These are phyloP conservation scores for Pleuronectes platessa DNA, from an alignment of 2,113 vertebrate species.

Conservation along the genomic window DNA sequence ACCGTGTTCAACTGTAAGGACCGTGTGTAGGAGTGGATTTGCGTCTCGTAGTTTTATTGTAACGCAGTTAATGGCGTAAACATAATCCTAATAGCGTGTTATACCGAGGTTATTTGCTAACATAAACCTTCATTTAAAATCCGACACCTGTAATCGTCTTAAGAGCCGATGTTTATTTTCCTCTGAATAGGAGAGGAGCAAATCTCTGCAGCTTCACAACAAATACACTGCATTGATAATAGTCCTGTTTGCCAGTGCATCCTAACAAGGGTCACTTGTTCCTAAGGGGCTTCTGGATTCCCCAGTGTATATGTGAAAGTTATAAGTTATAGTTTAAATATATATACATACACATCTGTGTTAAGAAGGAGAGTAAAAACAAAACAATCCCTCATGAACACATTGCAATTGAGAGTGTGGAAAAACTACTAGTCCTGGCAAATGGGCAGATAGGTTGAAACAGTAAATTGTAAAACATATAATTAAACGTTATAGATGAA, in stretches of 20 bases:
- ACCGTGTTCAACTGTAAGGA: slow-evolving; percentile 25
- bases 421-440: too few relatives aligned
- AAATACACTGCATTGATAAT: not conserved
- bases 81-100: slow-evolving; percentile 41
- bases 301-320: not conserved
- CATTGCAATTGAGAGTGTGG: too few relatives aligned
- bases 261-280: not conserved
- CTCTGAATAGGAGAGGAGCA: not conserved
- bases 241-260: not conserved
- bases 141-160: too few relatives aligned
- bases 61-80: slow-evolving; percentile 38
- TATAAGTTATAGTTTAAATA: too few relatives aligned
- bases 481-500: not conserved
- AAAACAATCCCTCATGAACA: too few relatives aligned
- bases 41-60: slow-evolving; percentile 44
- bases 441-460: too few relatives aligned
- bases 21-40: not conserved
- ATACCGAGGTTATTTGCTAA: slow-evolving; percentile 36
- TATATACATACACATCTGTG: too few relatives aligned
- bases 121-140: slow-evolving; percentile 44
- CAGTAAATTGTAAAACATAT: not conserved
- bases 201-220: not conserved
- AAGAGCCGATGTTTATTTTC: too few relatives aligned
- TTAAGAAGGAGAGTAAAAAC: too few relatives aligned
- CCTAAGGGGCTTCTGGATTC: not conserved